phyloP scores from a whole-genome alignment of 92 coral and sea anemone genomes.

The Actinostola sp. region DNA sequence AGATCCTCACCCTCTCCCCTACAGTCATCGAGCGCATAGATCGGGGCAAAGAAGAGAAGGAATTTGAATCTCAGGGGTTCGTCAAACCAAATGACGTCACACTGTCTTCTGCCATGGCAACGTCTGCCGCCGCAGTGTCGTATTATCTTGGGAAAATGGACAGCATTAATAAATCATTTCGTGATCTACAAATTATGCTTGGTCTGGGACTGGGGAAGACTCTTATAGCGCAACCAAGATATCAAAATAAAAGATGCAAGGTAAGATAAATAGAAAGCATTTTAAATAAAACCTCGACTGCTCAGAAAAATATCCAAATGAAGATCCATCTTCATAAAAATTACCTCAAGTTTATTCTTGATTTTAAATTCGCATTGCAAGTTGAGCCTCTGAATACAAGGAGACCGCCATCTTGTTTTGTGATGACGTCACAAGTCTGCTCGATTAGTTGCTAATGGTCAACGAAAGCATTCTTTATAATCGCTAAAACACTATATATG shows the following conservation, averaged over 20 bases:
- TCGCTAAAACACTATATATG: too few relatives aligned
- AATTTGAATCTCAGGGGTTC: slow-evolving; percentile 54
- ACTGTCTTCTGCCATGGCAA: slow-evolving; percentile 84
- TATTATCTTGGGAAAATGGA: slow-evolving; percentile 73
- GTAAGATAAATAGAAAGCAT: background rate
- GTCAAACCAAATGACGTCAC: slow-evolving; percentile 69
- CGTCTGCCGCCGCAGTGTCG: slow-evolving; percentile 82
- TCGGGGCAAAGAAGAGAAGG: slow-evolving; percentile 19
- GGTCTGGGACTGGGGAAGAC: slow-evolving; percentile 75
- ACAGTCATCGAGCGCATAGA: slow-evolving; percentile 65
- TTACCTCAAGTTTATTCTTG: too few relatives aligned
- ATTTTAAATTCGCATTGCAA: too few relatives aligned
- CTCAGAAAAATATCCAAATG: too few relatives aligned
- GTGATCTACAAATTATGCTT: slow-evolving; percentile 69
- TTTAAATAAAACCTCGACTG: too few relatives aligned
- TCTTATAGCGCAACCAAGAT: slow-evolving; percentile 42
- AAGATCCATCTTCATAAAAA: too few relatives aligned
- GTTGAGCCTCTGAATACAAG: too few relatives aligned
- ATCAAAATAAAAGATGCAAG: background rate
- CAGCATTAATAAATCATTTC: slow-evolving; percentile 34
- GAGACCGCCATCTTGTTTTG: too few relatives aligned
- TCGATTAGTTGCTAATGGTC: too few relatives aligned
- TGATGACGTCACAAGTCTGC: too few relatives aligned
- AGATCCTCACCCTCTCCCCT: slow-evolving; percentile 66
- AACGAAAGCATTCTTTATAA: too few relatives aligned